These are phyloP conservation scores for Spea hammondii DNA, from an alignment of 2,797 vertebrate genomes.

Conservation along the genomic window DNA sequence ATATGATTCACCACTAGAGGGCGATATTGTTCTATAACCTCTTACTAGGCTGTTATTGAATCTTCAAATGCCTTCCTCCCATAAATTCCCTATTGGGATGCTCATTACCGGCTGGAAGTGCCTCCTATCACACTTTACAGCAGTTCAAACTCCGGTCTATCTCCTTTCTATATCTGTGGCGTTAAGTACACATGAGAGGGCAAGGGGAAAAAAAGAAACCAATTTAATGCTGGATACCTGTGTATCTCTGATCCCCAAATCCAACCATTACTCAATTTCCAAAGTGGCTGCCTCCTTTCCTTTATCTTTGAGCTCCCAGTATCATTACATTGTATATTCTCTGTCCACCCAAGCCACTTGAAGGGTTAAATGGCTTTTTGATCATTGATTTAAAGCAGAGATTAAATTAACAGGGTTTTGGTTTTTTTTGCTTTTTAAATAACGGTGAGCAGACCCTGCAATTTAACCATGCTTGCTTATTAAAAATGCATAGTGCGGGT, in stretches of 20 bases:
- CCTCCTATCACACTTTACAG: conserved; percentile 10
- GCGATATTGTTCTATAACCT: neutral
- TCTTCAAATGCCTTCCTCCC: neutral
- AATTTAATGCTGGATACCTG: conserved; percentile 2
- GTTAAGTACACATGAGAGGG: conserved; percentile 23
- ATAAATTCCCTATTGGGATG: conserved; percentile 4
- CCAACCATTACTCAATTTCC: neutral
- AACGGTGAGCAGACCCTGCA: too few relatives aligned
- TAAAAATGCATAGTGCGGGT: too few relatives aligned
- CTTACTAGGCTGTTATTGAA: neutral
- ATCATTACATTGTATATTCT: neutral
- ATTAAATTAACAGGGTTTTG: neutral
- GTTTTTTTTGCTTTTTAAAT: too few relatives aligned
- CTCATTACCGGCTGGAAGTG: conserved; percentile 22
- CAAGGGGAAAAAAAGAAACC: neutral
- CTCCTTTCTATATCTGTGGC: neutral
- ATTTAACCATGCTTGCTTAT: too few relatives aligned
- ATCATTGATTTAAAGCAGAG: neutral
- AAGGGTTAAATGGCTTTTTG: neutral
- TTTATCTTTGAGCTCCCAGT: neutral
- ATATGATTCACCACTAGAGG: neutral
- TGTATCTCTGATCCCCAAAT: conserved; percentile 14
- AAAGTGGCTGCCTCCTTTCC: neutral
- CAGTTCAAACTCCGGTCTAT: conserved; percentile 10
- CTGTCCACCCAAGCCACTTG: too few relatives aligned